A percentile compares a stretch with the other conserved stretches of the same genome.
Evolutionary conservation across 92 coral and sea anemone genomes (phyloP).

Genomic region (Heliopora coerulea): DNA sequence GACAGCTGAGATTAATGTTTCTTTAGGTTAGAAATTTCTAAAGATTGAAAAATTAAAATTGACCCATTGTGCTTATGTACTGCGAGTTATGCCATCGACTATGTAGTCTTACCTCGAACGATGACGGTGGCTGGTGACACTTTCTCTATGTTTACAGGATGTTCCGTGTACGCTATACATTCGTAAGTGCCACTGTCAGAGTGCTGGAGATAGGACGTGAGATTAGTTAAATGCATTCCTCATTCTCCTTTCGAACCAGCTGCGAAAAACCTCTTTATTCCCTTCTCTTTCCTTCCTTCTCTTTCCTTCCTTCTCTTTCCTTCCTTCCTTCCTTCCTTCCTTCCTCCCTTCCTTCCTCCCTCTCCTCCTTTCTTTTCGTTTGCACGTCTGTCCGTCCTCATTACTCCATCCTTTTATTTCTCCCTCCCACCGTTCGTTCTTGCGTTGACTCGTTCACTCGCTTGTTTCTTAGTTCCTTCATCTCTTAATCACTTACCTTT

Average conservation of each 20-base stretch:
- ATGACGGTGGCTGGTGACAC: slow-evolving; percentile 21
- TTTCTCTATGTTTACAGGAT: not conserved
- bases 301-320: not conserved
- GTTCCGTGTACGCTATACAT: slow-evolving; percentile 14
- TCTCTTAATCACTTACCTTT: not conserved
- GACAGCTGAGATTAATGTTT: too few species aligned
- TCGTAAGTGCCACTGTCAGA: slow-evolving; percentile 17
- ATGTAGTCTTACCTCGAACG: slow-evolving; percentile 14
- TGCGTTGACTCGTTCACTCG: not conserved
- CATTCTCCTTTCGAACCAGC: too few species aligned
- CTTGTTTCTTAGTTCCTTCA: not conserved
- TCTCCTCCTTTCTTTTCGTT: not conserved
- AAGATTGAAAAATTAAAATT: too few species aligned
- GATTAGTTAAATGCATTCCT: not conserved
- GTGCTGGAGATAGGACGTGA: not conserved
- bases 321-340: not conserved
- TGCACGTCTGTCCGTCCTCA: too few species aligned
- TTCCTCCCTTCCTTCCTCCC: not conserved
- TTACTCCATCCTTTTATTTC: not conserved
- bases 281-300: not conserved
- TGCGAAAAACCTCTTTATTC: not conserved
- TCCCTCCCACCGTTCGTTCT: not conserved
- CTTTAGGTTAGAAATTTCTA: too few species aligned
- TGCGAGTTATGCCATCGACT: too few species aligned
- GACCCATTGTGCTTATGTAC: too few species aligned